Evolutionary conservation across 2,888 invertebrate genomes (phyloP), one percentile per base, ranked within the genome.

Genomic region (Belgica antarctica): DNA sequence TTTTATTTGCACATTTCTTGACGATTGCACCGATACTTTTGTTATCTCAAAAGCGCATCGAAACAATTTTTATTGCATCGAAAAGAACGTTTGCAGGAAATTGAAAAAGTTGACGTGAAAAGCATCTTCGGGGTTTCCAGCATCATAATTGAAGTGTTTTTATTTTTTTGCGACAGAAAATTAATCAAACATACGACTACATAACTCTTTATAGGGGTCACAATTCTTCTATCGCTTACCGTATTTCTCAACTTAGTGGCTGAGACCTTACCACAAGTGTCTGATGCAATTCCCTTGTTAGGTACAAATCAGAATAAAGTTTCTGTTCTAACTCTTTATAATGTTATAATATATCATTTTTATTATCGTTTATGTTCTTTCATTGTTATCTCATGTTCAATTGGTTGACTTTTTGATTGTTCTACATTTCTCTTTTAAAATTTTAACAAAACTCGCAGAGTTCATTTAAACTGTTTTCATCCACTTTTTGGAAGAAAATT

Each of bases 191-290:
- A 4, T 15, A 17, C 52, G 12, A 52, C 17, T 52, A 22, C 17
- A 22, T 17, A 52, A 52, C 76, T 81, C 78, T 81, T 85, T 87
- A 81, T 90, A 94, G 94, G 93, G 86, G 94, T 95, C 84, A 94
- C 94, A 85, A 96, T 96, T 85, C 92, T 96, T 84, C 94, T 98
- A 83, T 97, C 97, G 84, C 91, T 98, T 87, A 97, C 96, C 86
- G 96, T 98, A 87, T 98, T 98, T 88, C 92, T 97, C 87, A 94
- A 97, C 87, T 91, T 97, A 87, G 96, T 98, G 84, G 96, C 96
- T 78, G 96, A 97, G 89, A 96, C 96, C 85, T 93, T 97, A 90
- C 97, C 97, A 83, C 96, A 94, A 87, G 97, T 97, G 84, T 97
- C 97, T 84, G 97, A 97, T 86, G 96, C 97, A 84, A 96, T 98